These are phyloP conservation scores for Silurus aristotelis DNA, from an alignment of 2,797 vertebrate genomes.

Conservation along the genomic window DNA sequence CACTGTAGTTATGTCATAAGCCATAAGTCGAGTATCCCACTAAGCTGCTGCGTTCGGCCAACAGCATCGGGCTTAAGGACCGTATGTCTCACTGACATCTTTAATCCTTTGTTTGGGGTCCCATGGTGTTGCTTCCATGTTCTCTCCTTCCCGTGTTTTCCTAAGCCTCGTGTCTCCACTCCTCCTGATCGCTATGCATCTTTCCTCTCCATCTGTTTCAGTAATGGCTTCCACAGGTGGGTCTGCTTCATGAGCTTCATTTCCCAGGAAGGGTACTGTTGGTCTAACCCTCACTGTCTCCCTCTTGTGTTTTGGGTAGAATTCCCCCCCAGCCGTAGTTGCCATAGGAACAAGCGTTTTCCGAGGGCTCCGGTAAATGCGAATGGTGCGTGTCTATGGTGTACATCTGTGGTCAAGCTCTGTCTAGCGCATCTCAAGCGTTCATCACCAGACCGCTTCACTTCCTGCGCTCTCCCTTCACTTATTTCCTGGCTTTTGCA, in stretches of 20 bases:
- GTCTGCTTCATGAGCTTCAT: slow-evolving; percentile 39
- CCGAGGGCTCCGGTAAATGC: slow-evolving; percentile 11
- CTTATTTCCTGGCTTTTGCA: background rate
- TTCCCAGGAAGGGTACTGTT: slow-evolving; percentile 46
- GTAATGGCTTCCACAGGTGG: slow-evolving; percentile 53
- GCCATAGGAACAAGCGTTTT: slow-evolving; percentile 44
- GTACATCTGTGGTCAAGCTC: slow-evolving; percentile 42
- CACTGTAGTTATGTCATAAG: slow-evolving; percentile 38
- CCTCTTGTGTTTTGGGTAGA: slow-evolving; percentile 36
- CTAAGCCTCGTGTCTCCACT: slow-evolving; percentile 23
- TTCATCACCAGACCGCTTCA: slow-evolving; percentile 31
- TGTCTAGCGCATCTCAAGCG: slow-evolving; percentile 42
- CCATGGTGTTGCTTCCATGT: slow-evolving; percentile 45
- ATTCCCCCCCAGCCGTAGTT: slow-evolving; percentile 41
- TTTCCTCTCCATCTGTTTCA: slow-evolving; percentile 47
- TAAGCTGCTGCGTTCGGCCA: slow-evolving; percentile 16
- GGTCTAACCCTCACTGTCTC: slow-evolving; percentile 28
- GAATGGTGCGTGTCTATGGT: slow-evolving; percentile 19
- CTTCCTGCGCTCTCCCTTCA: slow-evolving; percentile 17
- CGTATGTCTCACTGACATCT: slow-evolving; percentile 53
- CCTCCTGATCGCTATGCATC: slow-evolving; percentile 26
- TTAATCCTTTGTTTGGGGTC: slow-evolving; percentile 53
- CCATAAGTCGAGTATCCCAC: slow-evolving; percentile 29
- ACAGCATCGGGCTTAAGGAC: slow-evolving; percentile 37
- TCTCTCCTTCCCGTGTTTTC: slow-evolving; percentile 13